These are phyloP conservation scores for Drosophila kikkawai DNA, from an alignment of 1,140 invertebrate species.

Conservation along the genomic window DNA sequence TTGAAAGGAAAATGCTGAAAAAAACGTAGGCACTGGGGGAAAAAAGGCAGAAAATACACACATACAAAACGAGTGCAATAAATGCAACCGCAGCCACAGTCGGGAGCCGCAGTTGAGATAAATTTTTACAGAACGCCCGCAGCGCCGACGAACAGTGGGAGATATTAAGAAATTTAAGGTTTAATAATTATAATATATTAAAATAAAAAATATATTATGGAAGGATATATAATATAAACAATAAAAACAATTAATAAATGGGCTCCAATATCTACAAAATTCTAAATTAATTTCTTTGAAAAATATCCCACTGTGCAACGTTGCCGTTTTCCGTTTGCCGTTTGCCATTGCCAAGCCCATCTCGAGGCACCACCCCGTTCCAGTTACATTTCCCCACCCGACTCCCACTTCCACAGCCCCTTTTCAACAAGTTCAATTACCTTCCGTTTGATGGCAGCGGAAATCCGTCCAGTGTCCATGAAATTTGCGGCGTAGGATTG, in stretches of 20 bases:
- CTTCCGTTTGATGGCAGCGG: conserved; percentile 90
- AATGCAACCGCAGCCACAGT: conserved; percentile 66
- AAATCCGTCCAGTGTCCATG: conserved; percentile 93
- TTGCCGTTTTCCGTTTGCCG: conserved; percentile 14
- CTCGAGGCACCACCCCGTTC: background rate
- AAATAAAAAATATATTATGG: background rate
- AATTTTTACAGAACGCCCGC: conserved; percentile 53
- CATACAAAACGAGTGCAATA: conserved; percentile 68
- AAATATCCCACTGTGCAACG: background rate
- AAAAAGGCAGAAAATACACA: conserved; percentile 40
- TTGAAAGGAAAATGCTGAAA: conserved; percentile 74
- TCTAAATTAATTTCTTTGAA: too few species aligned
- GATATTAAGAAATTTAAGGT: background rate
- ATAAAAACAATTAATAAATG: too few species aligned
- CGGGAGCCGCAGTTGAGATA: conserved; percentile 59
- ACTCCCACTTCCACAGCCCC: conserved; percentile 14
- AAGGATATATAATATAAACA: too few species aligned
- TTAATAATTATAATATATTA: background rate
- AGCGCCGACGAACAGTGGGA: conserved; percentile 29
- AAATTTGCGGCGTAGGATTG: conserved; percentile 93
- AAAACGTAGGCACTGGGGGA: conserved; percentile 35
- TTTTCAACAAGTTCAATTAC: conserved; percentile 86
- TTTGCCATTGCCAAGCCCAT: conserved; percentile 63
- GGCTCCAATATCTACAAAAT: too few species aligned
- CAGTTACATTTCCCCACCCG: background rate